These are phyloP conservation scores for Sebastes oblongus DNA, from an alignment of 2,797 vertebrate genomes.

Conservation along the genomic window DNA sequence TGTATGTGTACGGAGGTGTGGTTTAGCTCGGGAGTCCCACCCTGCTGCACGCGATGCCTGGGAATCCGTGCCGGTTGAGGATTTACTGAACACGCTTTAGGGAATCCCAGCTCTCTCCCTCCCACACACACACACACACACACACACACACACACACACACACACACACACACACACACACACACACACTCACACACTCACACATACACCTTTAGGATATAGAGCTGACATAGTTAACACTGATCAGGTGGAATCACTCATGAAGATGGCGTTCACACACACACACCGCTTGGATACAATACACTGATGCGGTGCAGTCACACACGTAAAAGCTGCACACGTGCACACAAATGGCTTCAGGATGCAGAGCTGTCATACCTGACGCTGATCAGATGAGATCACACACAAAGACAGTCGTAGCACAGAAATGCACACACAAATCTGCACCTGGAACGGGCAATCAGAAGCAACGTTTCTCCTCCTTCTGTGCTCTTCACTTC, in stretches of 20 bases:
- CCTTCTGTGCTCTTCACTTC: not conserved
- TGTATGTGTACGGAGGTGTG: conserved; percentile 36
- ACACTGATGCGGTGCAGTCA: conserved; percentile 10
- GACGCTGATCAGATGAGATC: conserved; percentile 47
- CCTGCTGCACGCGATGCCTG: conserved; percentile 71
- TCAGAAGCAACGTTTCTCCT: not conserved
- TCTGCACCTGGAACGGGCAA: not conserved
- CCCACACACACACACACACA: not conserved
- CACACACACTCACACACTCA: no score
- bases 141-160: no score
- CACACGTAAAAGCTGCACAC: not conserved
- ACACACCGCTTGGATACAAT: not conserved
- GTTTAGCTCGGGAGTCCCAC: conserved; percentile 47
- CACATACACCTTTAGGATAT: conserved; percentile 13
- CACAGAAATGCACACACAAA: not conserved
- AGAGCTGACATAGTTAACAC: conserved; percentile 40
- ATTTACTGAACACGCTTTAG: conserved; percentile 77
- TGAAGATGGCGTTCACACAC: not conserved
- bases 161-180: not conserved
- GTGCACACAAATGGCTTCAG: not conserved
- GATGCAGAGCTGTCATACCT: conserved; percentile 38
- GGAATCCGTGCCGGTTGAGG: conserved; percentile 66
- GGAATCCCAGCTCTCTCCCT: conserved; percentile 63
- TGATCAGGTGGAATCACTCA: conserved; percentile 44
- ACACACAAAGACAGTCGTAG: not conserved